A percentile compares a stretch with the other conserved stretches of the same genome.
Evolutionary conservation across 2,113 vertebrate genomes (phyloP).

Genomic region (Emydura subglobosa): DNA sequence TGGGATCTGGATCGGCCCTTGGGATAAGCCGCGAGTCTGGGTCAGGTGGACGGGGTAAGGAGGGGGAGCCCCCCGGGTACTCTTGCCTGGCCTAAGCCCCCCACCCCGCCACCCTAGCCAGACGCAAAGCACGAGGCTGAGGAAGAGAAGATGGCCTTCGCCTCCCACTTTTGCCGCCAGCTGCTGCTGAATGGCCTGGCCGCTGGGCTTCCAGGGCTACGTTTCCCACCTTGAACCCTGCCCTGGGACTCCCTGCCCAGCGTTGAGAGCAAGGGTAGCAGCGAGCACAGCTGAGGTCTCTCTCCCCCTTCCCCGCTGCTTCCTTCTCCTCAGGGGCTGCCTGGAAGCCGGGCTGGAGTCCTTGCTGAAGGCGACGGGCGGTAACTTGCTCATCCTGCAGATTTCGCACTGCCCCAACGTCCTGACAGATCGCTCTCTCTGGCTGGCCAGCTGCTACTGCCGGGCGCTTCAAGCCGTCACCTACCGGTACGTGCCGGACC

Average conservation of each 20-base stretch:
- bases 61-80: not conserved
- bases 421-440: slow-evolving; percentile 97
- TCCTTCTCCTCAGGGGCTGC: slow-evolving; percentile 86
- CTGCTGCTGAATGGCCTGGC: not conserved
- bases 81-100: not conserved
- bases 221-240: not conserved
- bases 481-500: slow-evolving; percentile 85
- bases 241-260: not conserved
- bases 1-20: not conserved
- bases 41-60: not conserved
- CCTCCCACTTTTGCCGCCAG: not conserved
- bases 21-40: not conserved
- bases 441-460: slow-evolving; percentile 99
- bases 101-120: not conserved
- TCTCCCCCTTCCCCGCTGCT: not conserved
- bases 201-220: not conserved
- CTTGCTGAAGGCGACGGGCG: slow-evolving; percentile 93
- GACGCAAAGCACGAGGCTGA: not conserved
- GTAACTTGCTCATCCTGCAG: slow-evolving; percentile 95
- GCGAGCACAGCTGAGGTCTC: fast-evolving
- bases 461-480: slow-evolving; percentile 96
- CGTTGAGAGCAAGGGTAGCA: fast-evolving
- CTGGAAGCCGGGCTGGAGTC: slow-evolving; percentile 96
- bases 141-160: not conserved
- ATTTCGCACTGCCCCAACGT: slow-evolving; percentile 98